phyloP scores from a whole-genome alignment of 2,888 invertebrate genomes.

The Tricholauxania praeusta region DNA sequence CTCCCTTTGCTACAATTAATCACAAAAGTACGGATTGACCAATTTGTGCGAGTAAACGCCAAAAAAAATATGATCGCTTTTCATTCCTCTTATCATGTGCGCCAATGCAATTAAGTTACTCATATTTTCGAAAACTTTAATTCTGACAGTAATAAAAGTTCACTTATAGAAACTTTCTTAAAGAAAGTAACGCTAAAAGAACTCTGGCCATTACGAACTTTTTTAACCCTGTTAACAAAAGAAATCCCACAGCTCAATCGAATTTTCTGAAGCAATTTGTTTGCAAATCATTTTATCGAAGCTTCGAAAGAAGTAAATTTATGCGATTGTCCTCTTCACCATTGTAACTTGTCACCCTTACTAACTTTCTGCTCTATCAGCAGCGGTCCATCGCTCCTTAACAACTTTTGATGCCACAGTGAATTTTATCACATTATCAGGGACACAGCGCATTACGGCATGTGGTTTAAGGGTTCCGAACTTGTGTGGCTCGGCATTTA shows the following conservation, averaged over 20 bases:
- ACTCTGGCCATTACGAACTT: conserved; percentile 18
- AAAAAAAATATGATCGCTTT: too few relatives aligned
- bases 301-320: conserved; percentile 44
- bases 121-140: too few relatives aligned
- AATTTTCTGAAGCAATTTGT: conserved; percentile 62
- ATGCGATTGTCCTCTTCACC: conserved; percentile 46
- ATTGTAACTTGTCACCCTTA: conserved; percentile 35
- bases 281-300: conserved; percentile 62
- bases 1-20: too few relatives aligned
- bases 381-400: neutral
- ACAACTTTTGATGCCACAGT: conserved; percentile 9
- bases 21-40: too few relatives aligned
- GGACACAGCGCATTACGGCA: conserved; percentile 11
- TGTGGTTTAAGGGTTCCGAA: conserved; percentile 13
- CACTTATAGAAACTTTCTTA: too few relatives aligned
- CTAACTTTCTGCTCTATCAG: conserved; percentile 28
- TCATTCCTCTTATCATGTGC: too few relatives aligned
- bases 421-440: conserved; percentile 29
- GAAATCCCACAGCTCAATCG: conserved; percentile 61
- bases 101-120: too few relatives aligned
- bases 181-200: neutral
- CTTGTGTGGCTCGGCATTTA: conserved; percentile 38
- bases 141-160: too few relatives aligned
- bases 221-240: conserved; percentile 57
- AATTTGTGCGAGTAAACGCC: too few relatives aligned